Conservation (phyloP, 2,113 vertebrate genomes). For the Ceyx melanurus region DNA sequence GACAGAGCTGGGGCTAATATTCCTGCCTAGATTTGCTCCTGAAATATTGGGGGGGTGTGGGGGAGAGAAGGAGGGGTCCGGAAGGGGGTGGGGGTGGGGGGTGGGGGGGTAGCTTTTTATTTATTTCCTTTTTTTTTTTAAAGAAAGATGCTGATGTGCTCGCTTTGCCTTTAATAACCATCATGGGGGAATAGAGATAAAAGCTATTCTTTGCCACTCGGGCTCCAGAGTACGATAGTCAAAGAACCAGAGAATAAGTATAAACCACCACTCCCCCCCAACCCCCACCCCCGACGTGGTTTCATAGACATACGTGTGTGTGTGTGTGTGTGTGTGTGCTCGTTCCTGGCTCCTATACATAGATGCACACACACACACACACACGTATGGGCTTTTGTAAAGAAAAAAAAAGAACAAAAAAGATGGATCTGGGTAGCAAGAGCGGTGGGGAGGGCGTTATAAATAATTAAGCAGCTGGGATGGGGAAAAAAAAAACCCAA, state of each 20-base stretch:
- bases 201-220: background rate
- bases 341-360: fast-evolving
- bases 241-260: background rate
- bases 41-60: background rate
- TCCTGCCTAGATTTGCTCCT: background rate
- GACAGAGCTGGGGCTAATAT: conserved; percentile 24
- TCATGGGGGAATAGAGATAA: background rate
- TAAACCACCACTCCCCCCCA: background rate
- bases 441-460: background rate
- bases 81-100: background rate
- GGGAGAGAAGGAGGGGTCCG: background rate
- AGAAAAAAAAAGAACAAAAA: background rate
- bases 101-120: background rate
- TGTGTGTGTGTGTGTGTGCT: no score
- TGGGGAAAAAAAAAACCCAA: background rate
- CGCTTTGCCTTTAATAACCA: background rate
- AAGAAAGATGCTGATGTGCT: conserved; percentile 33
- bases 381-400: fast-evolving
- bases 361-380: no score
- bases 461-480: background rate
- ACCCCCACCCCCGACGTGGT: background rate
- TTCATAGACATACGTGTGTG: background rate
- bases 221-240: background rate
- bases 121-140: background rate
- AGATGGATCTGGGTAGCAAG: background rate